Percentiles rank a stretch among this genome's conserved stretches.
Conservation (phyloP, 1,140 invertebrate species). For the Arctopsyche grandis region DNA sequence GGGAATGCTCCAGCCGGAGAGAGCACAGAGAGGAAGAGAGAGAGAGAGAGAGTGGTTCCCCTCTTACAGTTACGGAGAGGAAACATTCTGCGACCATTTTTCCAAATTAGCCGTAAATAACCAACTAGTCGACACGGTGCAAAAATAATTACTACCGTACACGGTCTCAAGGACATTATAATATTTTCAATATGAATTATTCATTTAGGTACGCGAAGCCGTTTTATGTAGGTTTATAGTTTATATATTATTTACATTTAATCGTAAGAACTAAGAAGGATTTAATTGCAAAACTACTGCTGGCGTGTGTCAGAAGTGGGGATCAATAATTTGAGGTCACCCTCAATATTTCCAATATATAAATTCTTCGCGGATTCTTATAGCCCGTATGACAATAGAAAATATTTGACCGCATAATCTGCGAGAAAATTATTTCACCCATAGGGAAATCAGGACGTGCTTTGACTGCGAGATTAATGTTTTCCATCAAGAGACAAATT, state of each 20-base stretch:
- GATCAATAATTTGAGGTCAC: not conserved
- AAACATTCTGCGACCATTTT: conserved; percentile 37
- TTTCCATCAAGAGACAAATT: not conserved
- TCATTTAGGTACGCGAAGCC: no score
- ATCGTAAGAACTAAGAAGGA: no score
- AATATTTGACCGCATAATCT: conserved; percentile 44
- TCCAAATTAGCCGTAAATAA: conserved; percentile 37
- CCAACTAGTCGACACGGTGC: not conserved
- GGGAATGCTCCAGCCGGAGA: not conserved
- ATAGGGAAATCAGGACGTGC: conserved; percentile 38
- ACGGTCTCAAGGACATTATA: conserved; percentile 4
- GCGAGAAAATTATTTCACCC: conserved; percentile 45
- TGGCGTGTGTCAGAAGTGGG: not conserved
- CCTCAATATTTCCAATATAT: not conserved
- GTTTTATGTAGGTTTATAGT: no score
- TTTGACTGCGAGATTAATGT: conserved; percentile 4
- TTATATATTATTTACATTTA: no score
- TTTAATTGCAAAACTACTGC: no score
- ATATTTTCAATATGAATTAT: not conserved
- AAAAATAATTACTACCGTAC: conserved; percentile 24
- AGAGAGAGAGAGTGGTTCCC: not conserved
- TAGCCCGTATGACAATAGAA: conserved; percentile 5
- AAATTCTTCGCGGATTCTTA: not conserved
- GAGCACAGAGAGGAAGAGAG: no score
- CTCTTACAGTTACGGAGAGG: conserved; percentile 15